Conservation (phyloP, 2,113 vertebrate species). For the Bungarus multicinctus region DNA sequence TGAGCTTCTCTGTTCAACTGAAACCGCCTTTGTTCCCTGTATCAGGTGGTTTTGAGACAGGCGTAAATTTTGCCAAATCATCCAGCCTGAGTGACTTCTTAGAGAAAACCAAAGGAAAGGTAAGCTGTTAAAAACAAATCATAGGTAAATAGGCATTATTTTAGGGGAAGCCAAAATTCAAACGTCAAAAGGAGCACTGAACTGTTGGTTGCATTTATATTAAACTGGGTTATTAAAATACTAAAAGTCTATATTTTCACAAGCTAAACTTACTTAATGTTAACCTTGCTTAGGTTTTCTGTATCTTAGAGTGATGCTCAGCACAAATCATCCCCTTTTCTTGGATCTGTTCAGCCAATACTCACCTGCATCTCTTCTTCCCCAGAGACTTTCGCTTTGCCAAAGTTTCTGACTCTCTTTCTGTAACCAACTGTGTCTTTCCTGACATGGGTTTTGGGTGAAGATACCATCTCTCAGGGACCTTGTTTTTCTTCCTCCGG, state of each 20-base stretch:
- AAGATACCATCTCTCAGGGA: not conserved
- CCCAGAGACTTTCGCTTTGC: not conserved
- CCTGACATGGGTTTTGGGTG: not conserved
- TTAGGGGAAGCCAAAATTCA: not conserved
- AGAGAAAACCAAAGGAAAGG: conserved; percentile 55
- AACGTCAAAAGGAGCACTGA: not conserved
- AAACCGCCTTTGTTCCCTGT: conserved; percentile 28
- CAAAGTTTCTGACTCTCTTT: not conserved
- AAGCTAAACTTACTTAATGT: not conserved
- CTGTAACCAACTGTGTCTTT: not conserved
- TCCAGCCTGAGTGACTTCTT: conserved; percentile 54
- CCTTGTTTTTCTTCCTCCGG: not conserved
- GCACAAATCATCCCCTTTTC: not conserved
- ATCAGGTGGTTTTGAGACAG: not conserved
- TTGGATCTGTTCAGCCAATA: not conserved
- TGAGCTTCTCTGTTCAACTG: conserved; percentile 72
- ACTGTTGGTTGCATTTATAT: not conserved
- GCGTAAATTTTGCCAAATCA: rapidly evolving
- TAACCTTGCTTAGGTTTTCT: not conserved
- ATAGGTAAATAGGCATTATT: not conserved
- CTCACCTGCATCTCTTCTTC: not conserved
- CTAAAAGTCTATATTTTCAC: not conserved
- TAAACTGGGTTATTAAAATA: not conserved
- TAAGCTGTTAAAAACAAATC: conserved; percentile 50
- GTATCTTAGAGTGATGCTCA: not conserved